These are phyloP conservation scores for Capreolus pygargus DNA, from an alignment of 2,113 vertebrate genomes.

Conservation along the genomic window DNA sequence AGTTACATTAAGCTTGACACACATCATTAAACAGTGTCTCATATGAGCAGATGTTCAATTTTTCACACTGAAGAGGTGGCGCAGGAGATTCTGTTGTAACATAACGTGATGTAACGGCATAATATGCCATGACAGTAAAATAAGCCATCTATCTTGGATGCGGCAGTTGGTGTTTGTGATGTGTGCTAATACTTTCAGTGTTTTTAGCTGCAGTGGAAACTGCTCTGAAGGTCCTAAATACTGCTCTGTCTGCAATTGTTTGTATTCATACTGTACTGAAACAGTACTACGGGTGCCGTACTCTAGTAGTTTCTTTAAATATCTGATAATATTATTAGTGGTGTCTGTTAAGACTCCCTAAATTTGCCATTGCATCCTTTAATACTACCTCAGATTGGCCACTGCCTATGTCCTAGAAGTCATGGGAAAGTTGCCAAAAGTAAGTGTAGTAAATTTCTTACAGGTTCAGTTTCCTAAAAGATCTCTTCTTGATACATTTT, in stretches of 20 bases:
- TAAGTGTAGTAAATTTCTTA: not conserved
- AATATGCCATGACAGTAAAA: conserved; percentile 48
- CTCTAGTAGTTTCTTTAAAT: not conserved
- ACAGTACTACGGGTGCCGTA: not conserved
- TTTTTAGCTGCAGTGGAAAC: not conserved
- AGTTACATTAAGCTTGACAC: conserved; percentile 56
- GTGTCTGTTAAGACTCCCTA: not conserved
- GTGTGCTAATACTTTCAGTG: not conserved
- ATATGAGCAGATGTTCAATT: conserved; percentile 61
- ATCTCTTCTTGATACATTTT: not conserved
- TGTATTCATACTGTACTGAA: not conserved
- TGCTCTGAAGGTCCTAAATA: not conserved
- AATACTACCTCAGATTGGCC: not conserved
- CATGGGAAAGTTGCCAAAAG: not conserved
- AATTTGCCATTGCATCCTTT: not conserved
- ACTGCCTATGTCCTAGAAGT: not conserved
- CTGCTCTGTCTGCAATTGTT: not conserved
- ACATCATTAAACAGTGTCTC: conserved; percentile 58
- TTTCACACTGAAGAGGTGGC: conserved; percentile 52
- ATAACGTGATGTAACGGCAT: conserved; percentile 18
- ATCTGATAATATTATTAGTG: not conserved
- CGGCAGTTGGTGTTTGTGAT: conserved; percentile 38
- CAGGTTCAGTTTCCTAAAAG: not conserved
- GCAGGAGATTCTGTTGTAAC: conserved; percentile 40
- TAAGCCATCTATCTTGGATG: conserved; percentile 17